These are phyloP conservation scores for Syngnathus scovelli DNA, from an alignment of 2,113 vertebrate genomes.

Conservation along the genomic window DNA sequence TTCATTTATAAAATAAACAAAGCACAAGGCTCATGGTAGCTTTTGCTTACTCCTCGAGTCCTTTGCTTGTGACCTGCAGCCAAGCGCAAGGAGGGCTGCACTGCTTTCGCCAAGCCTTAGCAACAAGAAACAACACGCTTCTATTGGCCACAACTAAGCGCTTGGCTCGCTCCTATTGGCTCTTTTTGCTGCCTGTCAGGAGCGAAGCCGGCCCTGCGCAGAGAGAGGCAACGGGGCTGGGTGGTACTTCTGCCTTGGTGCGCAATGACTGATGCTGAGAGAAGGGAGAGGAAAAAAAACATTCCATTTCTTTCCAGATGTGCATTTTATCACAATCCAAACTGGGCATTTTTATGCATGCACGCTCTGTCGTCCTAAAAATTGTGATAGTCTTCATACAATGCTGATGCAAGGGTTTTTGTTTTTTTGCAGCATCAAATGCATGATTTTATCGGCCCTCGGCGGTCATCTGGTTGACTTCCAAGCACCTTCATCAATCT, in stretches of 20 bases:
- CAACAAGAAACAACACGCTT: constrained; percentile 50
- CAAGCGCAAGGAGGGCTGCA: background rate
- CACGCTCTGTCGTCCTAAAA: constrained; percentile 2
- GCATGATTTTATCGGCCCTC: constrained; percentile 29
- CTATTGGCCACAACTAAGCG: constrained; percentile 44
- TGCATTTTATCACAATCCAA: constrained; percentile 23
- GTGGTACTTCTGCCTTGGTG: constrained; percentile 34
- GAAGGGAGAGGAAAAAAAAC: background rate
- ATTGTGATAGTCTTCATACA: background rate
- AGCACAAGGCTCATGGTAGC: background rate
- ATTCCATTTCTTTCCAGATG: constrained; percentile 29
- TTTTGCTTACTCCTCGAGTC: background rate
- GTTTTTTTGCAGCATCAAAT: constrained; percentile 41
- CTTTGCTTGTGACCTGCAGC: constrained; percentile 1
- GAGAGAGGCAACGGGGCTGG: constrained; percentile 41
- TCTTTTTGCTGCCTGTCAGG: constrained; percentile 41
- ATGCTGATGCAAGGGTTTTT: constrained; percentile 13
- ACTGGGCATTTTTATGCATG: constrained; percentile 24
- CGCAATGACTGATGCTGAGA: constrained; percentile 50
- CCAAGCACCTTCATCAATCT: constrained; percentile 20
- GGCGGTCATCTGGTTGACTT: constrained; percentile 18
- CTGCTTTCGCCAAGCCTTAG: constrained; percentile 45
- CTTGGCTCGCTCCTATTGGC: constrained; percentile 36
- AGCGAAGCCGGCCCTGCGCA: constrained; percentile 35
- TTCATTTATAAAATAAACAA: background rate